phyloP scores from a whole-genome alignment of 1,140 invertebrate genomes.

The Drosophila kepulauana region DNA sequence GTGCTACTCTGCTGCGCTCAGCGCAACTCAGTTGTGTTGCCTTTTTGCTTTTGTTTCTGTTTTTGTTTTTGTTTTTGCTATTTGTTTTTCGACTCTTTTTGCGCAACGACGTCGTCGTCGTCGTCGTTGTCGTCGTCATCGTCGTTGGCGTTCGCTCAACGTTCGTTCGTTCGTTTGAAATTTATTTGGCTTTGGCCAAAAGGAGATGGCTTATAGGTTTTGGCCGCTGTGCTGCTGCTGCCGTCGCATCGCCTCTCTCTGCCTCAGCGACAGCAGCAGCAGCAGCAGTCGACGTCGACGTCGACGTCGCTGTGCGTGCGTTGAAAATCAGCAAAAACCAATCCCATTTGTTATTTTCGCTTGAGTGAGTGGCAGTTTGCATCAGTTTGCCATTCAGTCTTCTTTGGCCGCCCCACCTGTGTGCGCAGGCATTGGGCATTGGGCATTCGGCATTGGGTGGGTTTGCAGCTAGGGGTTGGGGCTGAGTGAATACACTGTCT shows the following conservation, averaged over 20 bases:
- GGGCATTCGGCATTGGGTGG: conserved; percentile 51
- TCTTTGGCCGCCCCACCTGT: conserved; percentile 56
- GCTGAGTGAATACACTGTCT: conserved; percentile 33
- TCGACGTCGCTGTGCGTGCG: conserved; percentile 62
- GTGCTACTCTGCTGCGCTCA: conserved; percentile 35
- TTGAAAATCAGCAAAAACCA: conserved; percentile 85
- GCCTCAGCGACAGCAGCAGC: conserved; percentile 32
- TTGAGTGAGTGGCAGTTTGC: conserved; percentile 85
- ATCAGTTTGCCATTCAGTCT: conserved; percentile 80
- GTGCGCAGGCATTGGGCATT: conserved; percentile 32
- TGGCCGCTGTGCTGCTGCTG: conserved; percentile 54
- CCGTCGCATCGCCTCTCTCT: conserved; percentile 41
- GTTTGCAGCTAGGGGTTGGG: conserved; percentile 20
- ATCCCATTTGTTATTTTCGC: conserved; percentile 85
- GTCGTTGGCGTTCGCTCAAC: conserved; percentile 46
- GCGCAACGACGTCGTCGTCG: conserved; percentile 61
- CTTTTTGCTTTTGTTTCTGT: conserved; percentile 30
- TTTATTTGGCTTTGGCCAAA: conserved; percentile 85
- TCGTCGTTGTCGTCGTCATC: conserved; percentile 23
- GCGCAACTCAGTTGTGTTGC: conserved; percentile 18
- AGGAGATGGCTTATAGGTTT: conserved; percentile 85
- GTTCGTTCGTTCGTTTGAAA: conserved; percentile 79
- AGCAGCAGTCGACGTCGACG: conserved; percentile 6
- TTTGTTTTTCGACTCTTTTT: conserved; percentile 73
- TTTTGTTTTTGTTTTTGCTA: conserved; percentile 46